Evolutionary conservation across 2,888 invertebrate genomes (phyloP), one percentile per base, ranked within the genome.

Genomic region (Liodrosophila aerea): DNA sequence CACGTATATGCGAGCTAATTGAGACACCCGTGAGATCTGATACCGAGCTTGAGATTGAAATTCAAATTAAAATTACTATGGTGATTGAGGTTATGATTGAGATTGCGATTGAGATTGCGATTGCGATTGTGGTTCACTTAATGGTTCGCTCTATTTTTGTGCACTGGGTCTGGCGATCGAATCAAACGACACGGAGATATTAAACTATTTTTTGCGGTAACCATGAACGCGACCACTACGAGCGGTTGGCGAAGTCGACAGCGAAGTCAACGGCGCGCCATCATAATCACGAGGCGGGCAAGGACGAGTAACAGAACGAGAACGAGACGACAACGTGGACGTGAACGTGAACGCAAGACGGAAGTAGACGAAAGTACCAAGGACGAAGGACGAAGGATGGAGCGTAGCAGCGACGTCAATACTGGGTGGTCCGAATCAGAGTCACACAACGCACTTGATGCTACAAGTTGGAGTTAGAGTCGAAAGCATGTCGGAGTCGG

Each of bases 161-260:
- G 49, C 63, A 50, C 71, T 66, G 47, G 30, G 57, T 52, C 86
- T 81, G 87, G 86, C 84, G 87, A 88, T 89, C 88, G 88, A 89
- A 87, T 88, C 89, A 86, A 87, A 89, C 86, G 89, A 88, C 89
- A 83, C 88, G 87, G 82, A 87, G 88, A 87, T 89, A 89, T 89
- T 89, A 89, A 89, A 89, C 88, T 87, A 89, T 88, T 89, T 89
- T 88, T 89, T 88, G 89, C 87, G 89, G 89, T 89, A 88, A 88
- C 87, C 87, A 88, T 87, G 87, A 88, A 89, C 88, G 88, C 89
- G 88, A 89, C 88, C 89, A 85, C 88, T 85, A 88, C 87, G 88
- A 85, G 85, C 83, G 85, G 86, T 86, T 86, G 75, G 73, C 73
- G 70, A 85, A 75, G 77, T 61, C 73, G 73, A 62, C 81, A 69